Conservation (phyloP, 1,140 invertebrate species). For the Lithobius niger region DNA sequence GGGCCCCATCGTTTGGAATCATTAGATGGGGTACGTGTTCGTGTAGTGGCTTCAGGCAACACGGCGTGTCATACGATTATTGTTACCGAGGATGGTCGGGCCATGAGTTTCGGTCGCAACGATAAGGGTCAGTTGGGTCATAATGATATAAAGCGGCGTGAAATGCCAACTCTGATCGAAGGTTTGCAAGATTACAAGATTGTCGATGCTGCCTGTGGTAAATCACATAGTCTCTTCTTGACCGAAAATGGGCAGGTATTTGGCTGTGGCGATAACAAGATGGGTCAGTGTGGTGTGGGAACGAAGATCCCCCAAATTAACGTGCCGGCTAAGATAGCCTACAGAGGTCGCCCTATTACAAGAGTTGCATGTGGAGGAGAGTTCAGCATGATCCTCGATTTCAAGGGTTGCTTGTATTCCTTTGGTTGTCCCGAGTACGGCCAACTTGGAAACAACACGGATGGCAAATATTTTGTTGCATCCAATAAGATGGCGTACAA, state of each 20-base stretch:
- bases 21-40: slow-evolving; percentile 41
- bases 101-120: slow-evolving; percentile 54
- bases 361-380: slow-evolving; percentile 79
- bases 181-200: slow-evolving; percentile 58
- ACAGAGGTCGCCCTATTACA: slow-evolving; percentile 57
- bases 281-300: slow-evolving; percentile 77
- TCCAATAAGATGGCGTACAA: slow-evolving; percentile 74
- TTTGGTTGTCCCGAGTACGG: slow-evolving; percentile 89
- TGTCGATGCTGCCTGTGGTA: slow-evolving; percentile 70
- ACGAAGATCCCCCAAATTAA: no score
- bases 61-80: slow-evolving; percentile 68
- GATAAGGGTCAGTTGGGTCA: slow-evolving; percentile 59
- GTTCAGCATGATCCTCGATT: slow-evolving; percentile 79
- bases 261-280: slow-evolving; percentile 77
- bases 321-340: no score
- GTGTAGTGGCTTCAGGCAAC: slow-evolving; percentile 60
- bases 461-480: slow-evolving; percentile 87
- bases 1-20: slow-evolving; percentile 40
- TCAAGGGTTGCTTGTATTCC: slow-evolving; percentile 72
- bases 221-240: slow-evolving; percentile 74
- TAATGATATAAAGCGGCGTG: slow-evolving; percentile 54
- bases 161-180: slow-evolving; percentile 60
- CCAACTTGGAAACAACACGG: slow-evolving; percentile 76
- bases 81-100: slow-evolving; percentile 71
- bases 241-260: slow-evolving; percentile 75